A percentile compares a stretch with the other conserved stretches of the same genome.
Evolutionary conservation across 2,113 vertebrate species (phyloP).

Genomic region (Arizona elegans): DNA sequence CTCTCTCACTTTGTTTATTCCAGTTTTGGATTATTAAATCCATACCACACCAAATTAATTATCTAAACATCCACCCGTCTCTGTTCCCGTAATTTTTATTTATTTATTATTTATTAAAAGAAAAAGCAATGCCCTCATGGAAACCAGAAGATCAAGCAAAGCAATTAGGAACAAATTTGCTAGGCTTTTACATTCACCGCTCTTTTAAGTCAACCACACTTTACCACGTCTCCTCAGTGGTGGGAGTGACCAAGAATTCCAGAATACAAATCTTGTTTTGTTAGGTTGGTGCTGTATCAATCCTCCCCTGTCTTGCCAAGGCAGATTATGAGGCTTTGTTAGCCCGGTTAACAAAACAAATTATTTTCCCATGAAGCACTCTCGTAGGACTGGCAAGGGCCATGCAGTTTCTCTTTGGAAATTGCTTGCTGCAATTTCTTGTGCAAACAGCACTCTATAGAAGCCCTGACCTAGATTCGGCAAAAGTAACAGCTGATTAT

Average conservation of each 20-base stretch:
- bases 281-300: background rate
- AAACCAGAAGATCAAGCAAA: background rate
- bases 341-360: background rate
- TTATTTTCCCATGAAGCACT: conserved; percentile 4
- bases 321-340: background rate
- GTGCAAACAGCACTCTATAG: background rate
- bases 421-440: background rate
- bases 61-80: background rate
- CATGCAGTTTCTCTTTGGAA: background rate
- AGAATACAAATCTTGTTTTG: background rate
- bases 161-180: background rate
- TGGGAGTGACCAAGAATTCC: background rate
- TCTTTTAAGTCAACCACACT: background rate
- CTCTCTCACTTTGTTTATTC: background rate
- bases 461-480: background rate
- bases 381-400: background rate
- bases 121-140: background rate
- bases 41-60: background rate
- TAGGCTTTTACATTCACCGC: background rate
- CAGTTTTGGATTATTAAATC: background rate
- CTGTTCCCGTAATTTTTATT: background rate
- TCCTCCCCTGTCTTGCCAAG: background rate
- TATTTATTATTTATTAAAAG: background rate
- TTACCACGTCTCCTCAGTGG: background rate
- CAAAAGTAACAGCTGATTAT: background rate